Evolutionary conservation across 2,113 vertebrate genomes (phyloP).

Genomic region (Morone saxatilis): DNA sequence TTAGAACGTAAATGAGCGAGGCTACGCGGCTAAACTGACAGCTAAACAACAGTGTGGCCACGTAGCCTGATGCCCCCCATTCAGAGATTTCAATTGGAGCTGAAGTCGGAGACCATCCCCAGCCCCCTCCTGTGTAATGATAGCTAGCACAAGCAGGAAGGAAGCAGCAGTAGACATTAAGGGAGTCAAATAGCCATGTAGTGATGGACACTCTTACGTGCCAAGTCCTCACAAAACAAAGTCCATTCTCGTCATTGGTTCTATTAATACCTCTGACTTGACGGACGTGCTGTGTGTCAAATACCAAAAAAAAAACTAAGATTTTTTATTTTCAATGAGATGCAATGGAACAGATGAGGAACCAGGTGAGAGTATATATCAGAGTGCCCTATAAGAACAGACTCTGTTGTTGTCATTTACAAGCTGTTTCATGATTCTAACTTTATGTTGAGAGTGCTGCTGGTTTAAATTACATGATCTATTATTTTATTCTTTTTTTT

Average conservation of each 20-base stretch:
- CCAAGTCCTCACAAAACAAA: conserved; percentile 33
- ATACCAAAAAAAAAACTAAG: background rate
- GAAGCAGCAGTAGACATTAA: conserved; percentile 68
- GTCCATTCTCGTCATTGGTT: conserved; percentile 26
- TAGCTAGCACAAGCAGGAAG: conserved; percentile 66
- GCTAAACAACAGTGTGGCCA: conserved; percentile 47
- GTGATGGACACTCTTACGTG: conserved; percentile 47
- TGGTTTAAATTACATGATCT: conserved; percentile 21
- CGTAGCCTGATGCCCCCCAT: conserved; percentile 11
- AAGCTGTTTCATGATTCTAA: conserved; percentile 5
- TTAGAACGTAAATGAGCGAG: conserved; percentile 54
- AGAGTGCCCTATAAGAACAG: background rate
- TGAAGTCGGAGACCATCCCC: conserved; percentile 52
- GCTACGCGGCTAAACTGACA: conserved; percentile 27
- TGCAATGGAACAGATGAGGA: conserved; percentile 11
- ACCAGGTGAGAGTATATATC: background rate
- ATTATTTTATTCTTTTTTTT: background rate
- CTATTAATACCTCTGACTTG: conserved; percentile 27
- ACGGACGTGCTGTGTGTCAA: background rate
- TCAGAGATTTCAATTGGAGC: conserved; percentile 35
- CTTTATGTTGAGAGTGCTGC: conserved; percentile 8
- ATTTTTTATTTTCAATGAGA: background rate
- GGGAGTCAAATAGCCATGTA: conserved; percentile 64
- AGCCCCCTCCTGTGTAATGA: conserved; percentile 65
- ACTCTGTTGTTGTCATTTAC: conserved; percentile 14